Conservation (phyloP, 23 tunicate species). For the Diplosoma virens region DNA sequence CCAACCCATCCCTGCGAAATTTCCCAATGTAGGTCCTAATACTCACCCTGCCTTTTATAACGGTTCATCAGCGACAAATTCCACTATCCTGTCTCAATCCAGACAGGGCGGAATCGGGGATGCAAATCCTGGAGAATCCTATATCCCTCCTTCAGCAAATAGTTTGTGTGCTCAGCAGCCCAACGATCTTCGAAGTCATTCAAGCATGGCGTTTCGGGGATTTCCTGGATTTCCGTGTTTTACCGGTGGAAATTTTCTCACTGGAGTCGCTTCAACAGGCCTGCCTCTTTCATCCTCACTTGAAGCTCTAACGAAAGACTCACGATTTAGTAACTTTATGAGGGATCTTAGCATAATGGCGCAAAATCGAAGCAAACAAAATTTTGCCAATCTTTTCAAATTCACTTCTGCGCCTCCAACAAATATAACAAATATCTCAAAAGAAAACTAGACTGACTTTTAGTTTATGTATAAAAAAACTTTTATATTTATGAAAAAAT, state of each 20-base stretch:
- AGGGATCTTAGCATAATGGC: constrained; percentile 43
- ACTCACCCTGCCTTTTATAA: too few species aligned
- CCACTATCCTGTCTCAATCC: background rate
- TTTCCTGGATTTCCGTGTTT: background rate
- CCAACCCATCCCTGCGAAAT: too few species aligned
- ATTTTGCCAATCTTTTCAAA: background rate
- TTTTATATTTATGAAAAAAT: too few species aligned
- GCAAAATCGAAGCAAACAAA: constrained; percentile 8
- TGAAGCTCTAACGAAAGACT: constrained; percentile 36
- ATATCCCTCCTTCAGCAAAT: constrained; percentile 13
- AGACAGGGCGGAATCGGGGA: background rate
- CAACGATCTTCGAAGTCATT: too few species aligned
- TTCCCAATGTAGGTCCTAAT: too few species aligned
- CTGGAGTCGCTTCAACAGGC: background rate
- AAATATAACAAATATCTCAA: too few species aligned
- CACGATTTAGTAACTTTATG: constrained; percentile 46
- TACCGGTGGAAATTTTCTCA: background rate
- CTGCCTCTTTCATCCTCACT: background rate
- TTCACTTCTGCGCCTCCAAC: too few species aligned
- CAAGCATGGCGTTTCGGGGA: background rate
- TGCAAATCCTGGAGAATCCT: background rate
- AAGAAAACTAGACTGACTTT: too few species aligned
- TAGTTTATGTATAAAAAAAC: too few species aligned
- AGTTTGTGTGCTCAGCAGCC: background rate
- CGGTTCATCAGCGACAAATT: background rate